phyloP scores from a whole-genome alignment of 2,888 invertebrate species.

The Acanthosoma haemorrhoidale region DNA sequence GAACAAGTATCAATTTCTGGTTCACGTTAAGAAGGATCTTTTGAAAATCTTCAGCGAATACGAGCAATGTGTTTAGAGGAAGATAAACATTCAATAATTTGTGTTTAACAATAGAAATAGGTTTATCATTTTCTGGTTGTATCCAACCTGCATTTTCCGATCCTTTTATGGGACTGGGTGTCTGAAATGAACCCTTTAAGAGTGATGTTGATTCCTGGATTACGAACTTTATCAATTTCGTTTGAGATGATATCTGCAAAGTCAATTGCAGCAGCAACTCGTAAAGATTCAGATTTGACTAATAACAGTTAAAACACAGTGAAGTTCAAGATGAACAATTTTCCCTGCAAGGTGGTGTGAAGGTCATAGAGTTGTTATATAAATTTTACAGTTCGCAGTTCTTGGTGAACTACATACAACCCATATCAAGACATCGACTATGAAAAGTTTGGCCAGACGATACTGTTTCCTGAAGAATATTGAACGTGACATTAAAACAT shows the following conservation, averaged over 20 bases:
- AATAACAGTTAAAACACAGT: too few relatives aligned
- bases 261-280: not conserved
- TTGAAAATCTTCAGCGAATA: too few relatives aligned
- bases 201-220: not conserved
- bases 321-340: too few relatives aligned
- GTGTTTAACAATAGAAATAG: too few relatives aligned
- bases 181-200: not conserved
- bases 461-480: slow-evolving; percentile 42
- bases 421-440: slow-evolving; percentile 42
- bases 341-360: too few relatives aligned
- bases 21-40: not conserved
- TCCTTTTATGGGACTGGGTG: too few relatives aligned
- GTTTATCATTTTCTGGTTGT: too few relatives aligned
- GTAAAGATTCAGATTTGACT: not conserved
- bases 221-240: not conserved
- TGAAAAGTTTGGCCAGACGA: slow-evolving; percentile 42
- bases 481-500: slow-evolving; percentile 41
- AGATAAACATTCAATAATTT: too few relatives aligned
- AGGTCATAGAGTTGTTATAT: not conserved
- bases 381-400: not conserved
- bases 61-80: too few relatives aligned
- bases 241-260: not conserved
- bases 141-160: too few relatives aligned
- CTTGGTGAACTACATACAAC: slow-evolving; percentile 41
- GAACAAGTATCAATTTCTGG: not conserved